A percentile compares a stretch with the other conserved stretches of the same genome.
Evolutionary conservation across 2,888 invertebrate genomes (phyloP).

Genomic region (Apantesis nais): DNA sequence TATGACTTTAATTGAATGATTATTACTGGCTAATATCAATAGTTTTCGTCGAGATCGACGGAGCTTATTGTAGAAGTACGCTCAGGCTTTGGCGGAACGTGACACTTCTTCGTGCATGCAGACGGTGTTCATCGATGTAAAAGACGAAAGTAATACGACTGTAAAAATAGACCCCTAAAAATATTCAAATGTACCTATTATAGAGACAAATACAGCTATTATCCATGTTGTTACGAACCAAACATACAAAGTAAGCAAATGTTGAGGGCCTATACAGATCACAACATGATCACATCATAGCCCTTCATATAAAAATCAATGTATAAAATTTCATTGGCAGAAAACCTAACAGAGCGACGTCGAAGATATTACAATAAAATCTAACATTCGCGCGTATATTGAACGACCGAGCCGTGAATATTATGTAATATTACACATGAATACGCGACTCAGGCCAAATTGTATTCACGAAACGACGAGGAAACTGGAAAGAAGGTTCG

Average conservation of each 20-base stretch:
- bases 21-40: too few species aligned
- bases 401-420: slow-evolving; percentile 18
- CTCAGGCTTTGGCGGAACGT: too few species aligned
- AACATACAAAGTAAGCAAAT: neutral
- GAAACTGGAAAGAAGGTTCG: slow-evolving; percentile 9
- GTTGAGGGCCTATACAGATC: neutral
- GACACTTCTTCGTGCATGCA: too few species aligned
- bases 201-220: too few species aligned
- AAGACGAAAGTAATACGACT: neutral
- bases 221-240: neutral
- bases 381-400: slow-evolving; percentile 15
- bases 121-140: too few species aligned
- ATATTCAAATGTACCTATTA: too few species aligned
- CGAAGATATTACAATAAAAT: slow-evolving; percentile 19
- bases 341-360: slow-evolving; percentile 6
- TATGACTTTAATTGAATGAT: too few species aligned
- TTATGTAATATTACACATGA: slow-evolving; percentile 17
- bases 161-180: neutral
- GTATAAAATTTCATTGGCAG: slow-evolving; percentile 9
- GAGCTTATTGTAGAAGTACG: too few species aligned
- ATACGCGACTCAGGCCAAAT: slow-evolving; percentile 11
- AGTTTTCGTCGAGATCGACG: too few species aligned
- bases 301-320: slow-evolving; percentile 2
- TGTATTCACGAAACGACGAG: slow-evolving; percentile 11
- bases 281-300: neutral